Percentiles rank a stretch among this genome's conserved stretches.
Conservation (phyloP, 2,113 vertebrate genomes). For the Cryptomyrus ogoouensis region DNA sequence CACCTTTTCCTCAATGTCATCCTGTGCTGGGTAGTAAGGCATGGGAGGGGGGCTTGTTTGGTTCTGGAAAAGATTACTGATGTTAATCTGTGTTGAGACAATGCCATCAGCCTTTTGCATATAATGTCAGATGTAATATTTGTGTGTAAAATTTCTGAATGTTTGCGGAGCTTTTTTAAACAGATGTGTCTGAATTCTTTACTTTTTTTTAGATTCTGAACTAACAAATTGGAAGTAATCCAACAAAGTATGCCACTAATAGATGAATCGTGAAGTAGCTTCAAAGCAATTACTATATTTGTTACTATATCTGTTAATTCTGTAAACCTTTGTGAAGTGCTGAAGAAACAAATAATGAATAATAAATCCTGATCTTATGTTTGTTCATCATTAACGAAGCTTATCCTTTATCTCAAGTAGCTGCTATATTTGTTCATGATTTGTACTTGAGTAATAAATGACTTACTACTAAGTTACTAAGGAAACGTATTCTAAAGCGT, state of each 20-base stretch:
- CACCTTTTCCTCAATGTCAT: slow-evolving; percentile 39
- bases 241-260: background rate
- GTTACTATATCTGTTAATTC: background rate
- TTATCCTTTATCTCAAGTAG: background rate
- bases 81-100: background rate
- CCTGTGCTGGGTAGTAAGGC: slow-evolving; percentile 30
- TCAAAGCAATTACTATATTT: background rate
- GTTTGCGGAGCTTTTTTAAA: background rate
- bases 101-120: too few species aligned
- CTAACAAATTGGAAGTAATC: background rate
- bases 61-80: background rate
- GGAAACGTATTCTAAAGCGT: background rate
- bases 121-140: background rate
- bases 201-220: background rate
- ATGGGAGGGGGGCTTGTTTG: slow-evolving; percentile 14
- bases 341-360: background rate
- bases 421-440: background rate
- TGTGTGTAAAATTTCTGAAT: background rate
- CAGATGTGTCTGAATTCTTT: background rate
- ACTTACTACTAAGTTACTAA: background rate
- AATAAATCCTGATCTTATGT: background rate
- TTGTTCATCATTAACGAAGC: background rate
- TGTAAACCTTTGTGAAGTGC: background rate
- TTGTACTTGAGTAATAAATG: background rate
- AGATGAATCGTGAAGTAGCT: background rate